Conservation (phyloP, 2,888 invertebrate genomes). For the Fragum fragum region DNA sequence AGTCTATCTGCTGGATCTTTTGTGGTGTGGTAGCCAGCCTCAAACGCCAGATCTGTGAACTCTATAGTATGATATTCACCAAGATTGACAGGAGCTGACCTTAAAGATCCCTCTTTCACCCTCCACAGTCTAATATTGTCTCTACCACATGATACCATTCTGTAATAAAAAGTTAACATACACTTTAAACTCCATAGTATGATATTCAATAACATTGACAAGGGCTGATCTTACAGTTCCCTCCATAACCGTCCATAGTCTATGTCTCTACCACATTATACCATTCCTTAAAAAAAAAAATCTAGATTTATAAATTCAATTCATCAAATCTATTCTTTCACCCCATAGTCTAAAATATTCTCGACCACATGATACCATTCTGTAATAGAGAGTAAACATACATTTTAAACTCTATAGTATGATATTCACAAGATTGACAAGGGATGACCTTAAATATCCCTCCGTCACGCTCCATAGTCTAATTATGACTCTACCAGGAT, state of each 20-base stretch:
- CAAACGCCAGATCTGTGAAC: conserved; percentile 85
- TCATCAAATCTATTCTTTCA: no score
- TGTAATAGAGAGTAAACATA: conserved; percentile 37
- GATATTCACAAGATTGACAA: conserved; percentile 85
- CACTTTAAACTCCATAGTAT: conserved; percentile 85
- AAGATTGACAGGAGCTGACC: conserved; percentile 85
- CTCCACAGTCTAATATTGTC: conserved; percentile 86
- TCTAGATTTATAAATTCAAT: no score
- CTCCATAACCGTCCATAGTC: conserved; percentile 86
- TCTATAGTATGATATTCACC: conserved; percentile 85
- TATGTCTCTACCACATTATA: no score
- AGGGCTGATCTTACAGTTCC: conserved; percentile 85
- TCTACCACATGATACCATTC: conserved; percentile 86
- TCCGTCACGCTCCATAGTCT: conserved; percentile 87
- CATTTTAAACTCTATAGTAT: conserved; percentile 85
- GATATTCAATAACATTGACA: conserved; percentile 84
- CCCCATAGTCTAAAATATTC: conserved; percentile 86
- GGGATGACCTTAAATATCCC: conserved; percentile 84
- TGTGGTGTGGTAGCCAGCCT: conserved; percentile 79
- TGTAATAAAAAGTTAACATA: conserved; percentile 38
- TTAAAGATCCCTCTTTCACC: conserved; percentile 84
- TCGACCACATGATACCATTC: conserved; percentile 86
- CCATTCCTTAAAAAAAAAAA: no score
- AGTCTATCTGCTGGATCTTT: conserved; percentile 82
- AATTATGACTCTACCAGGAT: no score